A percentile compares a stretch with the other conserved stretches of the same genome.
Conservation (phyloP, 2,888 invertebrate species). For the Troides helena region DNA sequence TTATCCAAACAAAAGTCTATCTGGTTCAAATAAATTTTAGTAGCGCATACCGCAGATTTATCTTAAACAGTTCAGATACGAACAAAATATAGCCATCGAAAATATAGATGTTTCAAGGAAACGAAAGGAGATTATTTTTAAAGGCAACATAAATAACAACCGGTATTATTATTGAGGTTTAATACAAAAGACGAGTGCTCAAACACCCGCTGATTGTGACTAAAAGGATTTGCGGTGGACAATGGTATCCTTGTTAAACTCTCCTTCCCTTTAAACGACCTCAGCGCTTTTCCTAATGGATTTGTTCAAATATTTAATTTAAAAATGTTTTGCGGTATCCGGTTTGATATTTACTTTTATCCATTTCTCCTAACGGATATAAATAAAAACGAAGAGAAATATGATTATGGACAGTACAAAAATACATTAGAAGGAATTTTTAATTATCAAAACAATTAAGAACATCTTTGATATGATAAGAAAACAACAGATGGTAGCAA, state of each 20-base stretch:
- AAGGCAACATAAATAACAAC: slow-evolving; percentile 3
- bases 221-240: slow-evolving; percentile 28
- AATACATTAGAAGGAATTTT: no score
- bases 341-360: neutral
- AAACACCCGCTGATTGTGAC: slow-evolving; percentile 9
- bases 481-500: no score
- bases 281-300: neutral
- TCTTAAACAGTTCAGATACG: neutral
- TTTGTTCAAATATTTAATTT: slow-evolving; percentile 11
- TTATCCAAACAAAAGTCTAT: no score
- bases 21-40: neutral
- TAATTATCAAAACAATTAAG: no score
- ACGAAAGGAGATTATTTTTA: neutral
- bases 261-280: slow-evolving; percentile 4
- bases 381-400: neutral
- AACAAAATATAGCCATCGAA: neutral
- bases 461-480: no score
- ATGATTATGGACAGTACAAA: neutral
- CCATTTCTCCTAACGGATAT: neutral
- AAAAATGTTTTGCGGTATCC: neutral
- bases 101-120: neutral
- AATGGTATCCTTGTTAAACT: slow-evolving; percentile 12
- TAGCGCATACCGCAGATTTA: neutral
- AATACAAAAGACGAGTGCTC: slow-evolving; percentile 17
- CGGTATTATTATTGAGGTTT: slow-evolving; percentile 9